phyloP scores from a whole-genome alignment of 2,113 vertebrate species.

The Dissostichus mawsoni region DNA sequence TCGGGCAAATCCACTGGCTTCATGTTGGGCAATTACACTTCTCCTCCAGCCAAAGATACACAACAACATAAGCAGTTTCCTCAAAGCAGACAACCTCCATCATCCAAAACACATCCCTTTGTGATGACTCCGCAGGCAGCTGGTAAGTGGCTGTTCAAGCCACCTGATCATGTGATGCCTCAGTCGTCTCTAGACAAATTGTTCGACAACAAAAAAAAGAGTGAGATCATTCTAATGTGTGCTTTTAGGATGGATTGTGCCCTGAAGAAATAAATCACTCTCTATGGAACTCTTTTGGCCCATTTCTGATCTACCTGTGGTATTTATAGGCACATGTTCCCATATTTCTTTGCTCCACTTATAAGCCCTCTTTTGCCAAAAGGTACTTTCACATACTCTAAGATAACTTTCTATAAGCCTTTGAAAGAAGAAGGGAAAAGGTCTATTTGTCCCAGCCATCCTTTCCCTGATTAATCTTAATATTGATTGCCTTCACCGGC shows the following conservation, averaged over 20 bases:
- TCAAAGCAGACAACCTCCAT: constrained; percentile 24
- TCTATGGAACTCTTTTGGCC: constrained; percentile 59
- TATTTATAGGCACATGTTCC: constrained; percentile 73
- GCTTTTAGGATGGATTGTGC: constrained; percentile 52
- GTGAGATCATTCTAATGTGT: constrained; percentile 32
- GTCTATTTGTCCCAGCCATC: neutral
- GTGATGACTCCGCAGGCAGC: constrained; percentile 14
- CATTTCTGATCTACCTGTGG: constrained; percentile 64
- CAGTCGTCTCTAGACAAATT: neutral
- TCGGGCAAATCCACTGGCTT: constrained; percentile 5
- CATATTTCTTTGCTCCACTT: constrained; percentile 63
- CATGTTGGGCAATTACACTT: constrained; percentile 24
- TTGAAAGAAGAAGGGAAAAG: neutral
- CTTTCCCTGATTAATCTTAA: constrained; percentile 2
- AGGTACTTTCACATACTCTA: constrained; percentile 15
- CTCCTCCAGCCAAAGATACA: constrained; percentile 25
- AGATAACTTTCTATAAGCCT: constrained; percentile 14
- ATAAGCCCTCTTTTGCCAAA: constrained; percentile 50
- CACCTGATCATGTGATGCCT: constrained; percentile 14
- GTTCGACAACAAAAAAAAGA: constrained; percentile 6
- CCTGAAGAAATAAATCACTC: constrained; percentile 49
- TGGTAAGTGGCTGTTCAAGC: constrained; percentile 13
- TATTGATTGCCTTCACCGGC: neutral
- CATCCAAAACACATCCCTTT: neutral
- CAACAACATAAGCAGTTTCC: constrained; percentile 16